Percentiles rank a stretch among this genome's conserved stretches.
Evolutionary conservation across 2,113 vertebrate species (phyloP).

Genomic region (Montifringilla adamsi): DNA sequence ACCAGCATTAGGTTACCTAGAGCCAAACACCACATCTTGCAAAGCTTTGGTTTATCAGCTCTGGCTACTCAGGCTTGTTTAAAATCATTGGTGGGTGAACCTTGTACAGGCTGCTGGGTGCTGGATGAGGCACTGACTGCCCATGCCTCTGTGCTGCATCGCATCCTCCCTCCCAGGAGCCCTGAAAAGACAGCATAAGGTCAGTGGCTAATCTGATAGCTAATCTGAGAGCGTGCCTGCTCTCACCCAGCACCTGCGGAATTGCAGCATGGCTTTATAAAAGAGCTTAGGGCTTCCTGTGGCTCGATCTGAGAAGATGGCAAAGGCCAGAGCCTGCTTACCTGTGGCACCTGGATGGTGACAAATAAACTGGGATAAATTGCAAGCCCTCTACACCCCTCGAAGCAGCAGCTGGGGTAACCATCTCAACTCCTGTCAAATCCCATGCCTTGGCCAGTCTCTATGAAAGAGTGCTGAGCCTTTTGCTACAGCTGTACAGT

Average conservation of each 20-base stretch:
- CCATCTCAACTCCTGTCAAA: neutral
- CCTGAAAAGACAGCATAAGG: rapidly evolving
- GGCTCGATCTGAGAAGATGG: neutral
- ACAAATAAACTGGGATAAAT: neutral
- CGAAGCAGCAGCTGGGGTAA: neutral
- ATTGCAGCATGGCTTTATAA: neutral
- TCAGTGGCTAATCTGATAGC: neutral
- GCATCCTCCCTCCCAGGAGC: neutral
- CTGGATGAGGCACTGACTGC: rapidly evolving
- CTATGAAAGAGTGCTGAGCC: rapidly evolving
- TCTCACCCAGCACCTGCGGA: rapidly evolving
- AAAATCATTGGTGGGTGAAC: neutral
- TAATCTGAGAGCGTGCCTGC: neutral
- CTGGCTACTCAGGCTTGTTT: neutral
- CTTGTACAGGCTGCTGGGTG: rapidly evolving
- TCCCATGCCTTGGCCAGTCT: rapidly evolving
- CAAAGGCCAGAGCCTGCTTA: neutral
- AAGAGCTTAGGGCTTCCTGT: neutral
- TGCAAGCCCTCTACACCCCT: neutral
- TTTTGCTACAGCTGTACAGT: neutral
- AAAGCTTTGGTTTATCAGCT: neutral
- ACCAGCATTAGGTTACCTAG: neutral
- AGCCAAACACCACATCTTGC: neutral
- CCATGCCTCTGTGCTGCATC: neutral
- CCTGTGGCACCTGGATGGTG: neutral